Evolutionary conservation across 2,113 vertebrate species (phyloP), one percentile per base, ranked within the genome.

Genomic region (Polypterus senegalus): DNA sequence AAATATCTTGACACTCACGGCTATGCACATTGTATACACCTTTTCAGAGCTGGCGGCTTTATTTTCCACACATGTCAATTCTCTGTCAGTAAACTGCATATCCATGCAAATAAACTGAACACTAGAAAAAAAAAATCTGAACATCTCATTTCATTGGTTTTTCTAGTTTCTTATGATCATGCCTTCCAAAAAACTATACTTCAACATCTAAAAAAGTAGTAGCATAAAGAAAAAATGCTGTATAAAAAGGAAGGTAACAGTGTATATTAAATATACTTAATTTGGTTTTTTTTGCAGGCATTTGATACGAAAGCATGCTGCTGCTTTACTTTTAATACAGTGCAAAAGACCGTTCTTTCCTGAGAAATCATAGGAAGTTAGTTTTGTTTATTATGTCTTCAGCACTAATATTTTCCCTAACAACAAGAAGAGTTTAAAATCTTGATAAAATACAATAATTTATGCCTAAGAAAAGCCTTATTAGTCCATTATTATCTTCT

Each of bases 261-360:
- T 27, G 27, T 27, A 27, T 27, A 27, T 27, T 27, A 27, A 27
- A 27, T 27, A 27, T 27, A 27, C 27, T 27, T 27, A 27, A 27
- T 27, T 27, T 27, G 27, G 1, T 27, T 27, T 27, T 72, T 76
- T 74, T 77, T 64, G 51, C 69, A 68, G 72, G 77, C 77, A 67
- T 73, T 60, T 67, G 73, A 43, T 49, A 8, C 56, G 54, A 68
- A 59, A 71, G 69, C 77, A 76, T 82, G 80, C 76, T 67, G 67
- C 71, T 70, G 66, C 74, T 73, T 72, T 64, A 49, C 74, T 75
- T 77, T 79, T 66, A 71, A 74, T 77, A 81, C 82, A 80, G 76
- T 82, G 79, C 79, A 83, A 80, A 79, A 81, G 63, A 74, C 73
- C 67, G 67, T 51, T 77, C 65, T 75, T 83, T 85, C 81, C 84